Evolutionary conservation across 2,797 vertebrate species (phyloP).

Genomic region (Mico argentatus): DNA sequence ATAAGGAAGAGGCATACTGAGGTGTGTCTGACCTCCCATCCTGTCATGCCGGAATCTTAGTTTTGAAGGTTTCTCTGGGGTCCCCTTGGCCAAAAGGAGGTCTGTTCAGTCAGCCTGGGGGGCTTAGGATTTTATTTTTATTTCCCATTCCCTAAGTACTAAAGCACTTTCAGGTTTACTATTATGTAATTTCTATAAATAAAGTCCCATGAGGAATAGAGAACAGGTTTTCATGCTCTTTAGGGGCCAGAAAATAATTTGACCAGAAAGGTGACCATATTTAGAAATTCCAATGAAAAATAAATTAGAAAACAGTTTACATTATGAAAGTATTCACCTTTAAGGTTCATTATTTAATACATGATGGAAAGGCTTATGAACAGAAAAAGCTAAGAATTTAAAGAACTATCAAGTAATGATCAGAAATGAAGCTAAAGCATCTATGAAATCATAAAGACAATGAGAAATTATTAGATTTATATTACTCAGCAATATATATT

Average conservation of each 20-base stretch:
- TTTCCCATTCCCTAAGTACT: not conserved
- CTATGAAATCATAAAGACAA: not conserved
- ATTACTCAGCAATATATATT: not conserved
- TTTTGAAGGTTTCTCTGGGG: not conserved
- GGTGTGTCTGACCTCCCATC: not conserved
- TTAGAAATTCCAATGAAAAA: conserved; percentile 28
- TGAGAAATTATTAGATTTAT: not conserved
- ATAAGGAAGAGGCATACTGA: not conserved
- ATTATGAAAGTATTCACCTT: not conserved
- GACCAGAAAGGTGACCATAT: not conserved
- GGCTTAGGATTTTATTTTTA: not conserved
- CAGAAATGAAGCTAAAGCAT: not conserved
- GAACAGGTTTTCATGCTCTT: not conserved
- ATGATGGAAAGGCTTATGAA: not conserved
- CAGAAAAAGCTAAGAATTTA: not conserved
- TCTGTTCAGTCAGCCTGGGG: not conserved
- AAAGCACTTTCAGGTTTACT: not conserved
- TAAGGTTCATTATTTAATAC: not conserved
- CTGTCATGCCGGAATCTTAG: not conserved
- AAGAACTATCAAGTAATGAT: not conserved
- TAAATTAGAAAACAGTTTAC: not conserved
- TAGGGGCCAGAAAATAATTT: not conserved
- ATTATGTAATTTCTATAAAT: not conserved
- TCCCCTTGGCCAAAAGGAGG: not conserved
- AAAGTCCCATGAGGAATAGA: not conserved